Evolutionary conservation across 2,797 vertebrate species (phyloP).

Genomic region (Galaxias olidus): DNA sequence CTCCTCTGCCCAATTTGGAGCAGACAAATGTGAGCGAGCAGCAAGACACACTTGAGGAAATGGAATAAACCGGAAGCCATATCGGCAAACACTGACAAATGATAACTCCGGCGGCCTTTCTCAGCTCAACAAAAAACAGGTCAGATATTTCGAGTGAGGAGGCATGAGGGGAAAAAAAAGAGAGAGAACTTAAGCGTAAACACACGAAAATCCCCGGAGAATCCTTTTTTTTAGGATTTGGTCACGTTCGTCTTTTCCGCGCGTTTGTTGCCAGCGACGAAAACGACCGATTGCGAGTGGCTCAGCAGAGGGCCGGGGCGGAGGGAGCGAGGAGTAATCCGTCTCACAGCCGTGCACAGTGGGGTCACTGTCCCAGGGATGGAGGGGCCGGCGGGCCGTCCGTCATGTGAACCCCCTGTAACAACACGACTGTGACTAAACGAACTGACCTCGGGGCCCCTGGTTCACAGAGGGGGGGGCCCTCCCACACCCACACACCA

Average conservation of each 20-base stretch:
- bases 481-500: too few species aligned
- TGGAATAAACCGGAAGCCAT: not conserved
- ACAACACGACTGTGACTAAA: slow-evolving; percentile 25
- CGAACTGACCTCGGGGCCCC: slow-evolving; percentile 19
- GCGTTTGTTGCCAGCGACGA: not conserved
- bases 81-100: not conserved
- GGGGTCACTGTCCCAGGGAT: slow-evolving; percentile 13
- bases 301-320: too few species aligned
- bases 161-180: not conserved
- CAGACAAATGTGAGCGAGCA: slow-evolving; percentile 1
- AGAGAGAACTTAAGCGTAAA: not conserved
- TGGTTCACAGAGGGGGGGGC: not conserved
- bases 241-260: slow-evolving; percentile 20
- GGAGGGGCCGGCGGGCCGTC: slow-evolving; percentile 31
- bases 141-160: slow-evolving; percentile 22
- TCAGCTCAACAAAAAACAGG: slow-evolving; percentile 23
- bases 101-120: not conserved
- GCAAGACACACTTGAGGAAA: not conserved
- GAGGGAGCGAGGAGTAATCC: slow-evolving; percentile 18
- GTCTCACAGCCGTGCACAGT: slow-evolving; percentile 12
- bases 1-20: slow-evolving; percentile 10
- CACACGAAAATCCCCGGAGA: slow-evolving; percentile 3
- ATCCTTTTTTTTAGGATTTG: slow-evolving; percentile 11
- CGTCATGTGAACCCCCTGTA: slow-evolving; percentile 38
- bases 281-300: not conserved